phyloP scores from a whole-genome alignment of 2,888 invertebrate genomes.

The Argyra leucocephala region DNA sequence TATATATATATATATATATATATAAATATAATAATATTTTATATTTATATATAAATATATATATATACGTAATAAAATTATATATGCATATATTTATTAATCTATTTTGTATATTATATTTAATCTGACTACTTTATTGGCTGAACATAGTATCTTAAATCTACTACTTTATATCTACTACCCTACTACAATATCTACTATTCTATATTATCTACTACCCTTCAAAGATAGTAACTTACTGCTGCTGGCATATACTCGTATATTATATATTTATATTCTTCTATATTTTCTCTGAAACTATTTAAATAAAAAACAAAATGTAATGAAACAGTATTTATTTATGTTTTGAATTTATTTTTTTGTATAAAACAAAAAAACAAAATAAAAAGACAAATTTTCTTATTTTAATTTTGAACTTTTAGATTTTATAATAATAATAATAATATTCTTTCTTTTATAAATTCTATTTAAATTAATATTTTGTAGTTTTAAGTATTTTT shows the following conservation, averaged over 20 bases:
- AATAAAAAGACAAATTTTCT: too few species aligned
- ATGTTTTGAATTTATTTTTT: too few species aligned
- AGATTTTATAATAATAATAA: too few species aligned
- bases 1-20: background rate
- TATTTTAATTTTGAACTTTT: too few species aligned
- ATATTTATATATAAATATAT: background rate
- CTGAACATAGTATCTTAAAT: conserved; percentile 6
- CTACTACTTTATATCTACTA: background rate
- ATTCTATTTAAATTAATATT: too few species aligned
- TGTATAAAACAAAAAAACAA: too few species aligned
- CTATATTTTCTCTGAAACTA: background rate
- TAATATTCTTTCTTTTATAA: too few species aligned
- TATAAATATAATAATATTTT: background rate
- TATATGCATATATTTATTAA: background rate
- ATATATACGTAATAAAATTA: background rate
- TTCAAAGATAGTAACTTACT: conserved; percentile 10
- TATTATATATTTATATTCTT: background rate
- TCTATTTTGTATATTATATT: background rate
- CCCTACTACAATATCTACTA: conserved; percentile 14
- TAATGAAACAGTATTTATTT: too few species aligned
- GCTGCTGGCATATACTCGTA: conserved; percentile 10
- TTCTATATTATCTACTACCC: conserved; percentile 12
- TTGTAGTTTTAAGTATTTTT: background rate
- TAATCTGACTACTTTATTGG: conserved; percentile 3
- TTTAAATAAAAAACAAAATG: background rate